Evolutionary conservation across 2,888 invertebrate species (phyloP).

Genomic region (Chrysina gloriosa): DNA sequence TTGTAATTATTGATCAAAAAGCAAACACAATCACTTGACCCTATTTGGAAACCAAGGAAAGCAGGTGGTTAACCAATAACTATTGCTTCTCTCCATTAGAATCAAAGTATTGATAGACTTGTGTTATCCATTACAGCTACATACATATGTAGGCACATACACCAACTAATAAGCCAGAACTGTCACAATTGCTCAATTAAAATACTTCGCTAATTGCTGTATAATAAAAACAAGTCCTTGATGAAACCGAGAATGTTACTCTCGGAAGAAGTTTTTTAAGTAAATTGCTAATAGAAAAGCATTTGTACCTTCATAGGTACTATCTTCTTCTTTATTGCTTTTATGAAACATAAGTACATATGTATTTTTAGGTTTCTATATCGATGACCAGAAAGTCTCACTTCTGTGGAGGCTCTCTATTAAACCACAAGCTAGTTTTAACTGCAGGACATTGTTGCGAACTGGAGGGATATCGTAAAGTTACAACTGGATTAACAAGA

Average conservation of each 20-base stretch:
- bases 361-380: constrained; percentile 18
- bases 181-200: not conserved
- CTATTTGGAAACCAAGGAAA: too few species aligned
- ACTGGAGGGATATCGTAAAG: constrained; percentile 3
- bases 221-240: not conserved
- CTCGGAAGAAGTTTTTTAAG: not conserved
- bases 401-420: constrained; percentile 25
- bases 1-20: too few species aligned
- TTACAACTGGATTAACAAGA: constrained; percentile 14
- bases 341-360: not conserved
- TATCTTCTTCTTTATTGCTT: too few species aligned
- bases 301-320: not conserved
- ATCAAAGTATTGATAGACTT: too few species aligned
- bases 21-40: too few species aligned
- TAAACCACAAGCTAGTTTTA: constrained; percentile 23
- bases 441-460: constrained; percentile 26
- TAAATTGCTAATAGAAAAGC: not conserved
- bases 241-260: not conserved
- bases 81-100: too few species aligned
- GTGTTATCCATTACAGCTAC: too few species aligned
- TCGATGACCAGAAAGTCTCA: not conserved
- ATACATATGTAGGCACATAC: too few species aligned
- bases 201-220: not conserved
- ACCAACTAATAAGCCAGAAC: too few species aligned
- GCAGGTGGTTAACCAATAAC: too few species aligned